Evolutionary conservation across 2,797 vertebrate genomes (phyloP), one percentile per base, ranked within the genome.

Genomic region (Anguilla marmorata): DNA sequence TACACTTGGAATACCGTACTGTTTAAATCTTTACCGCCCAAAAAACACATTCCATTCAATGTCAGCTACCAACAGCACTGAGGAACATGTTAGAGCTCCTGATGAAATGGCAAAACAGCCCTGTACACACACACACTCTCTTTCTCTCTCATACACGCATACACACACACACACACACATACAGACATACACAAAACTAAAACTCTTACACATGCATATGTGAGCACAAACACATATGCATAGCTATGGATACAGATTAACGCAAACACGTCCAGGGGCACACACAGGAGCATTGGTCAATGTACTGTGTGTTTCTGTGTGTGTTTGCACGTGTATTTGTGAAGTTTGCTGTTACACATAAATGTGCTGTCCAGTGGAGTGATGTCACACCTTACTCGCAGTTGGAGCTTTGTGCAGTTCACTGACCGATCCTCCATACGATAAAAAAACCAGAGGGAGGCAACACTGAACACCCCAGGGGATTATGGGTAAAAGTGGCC

Each of bases 21-120:
- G 37, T 89, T 87, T 86, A 84, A 86, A 89, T 86, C 79, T 54
- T 88, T 72, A 83, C 85, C 52, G 19, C 79, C 82, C 80, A 72
- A 89, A 88, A 89, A 89, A 74, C 86, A 85, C 72, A 88, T 87
- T 86, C 84, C 88, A n/a, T 12, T 86, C 79, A 54, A 86, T 19
- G 50, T 85, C 83, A 85, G 83, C 87, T 76, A 76, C 74, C 74
- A 76, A 33, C 74, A 16, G 74, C 24, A 16, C 74, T 12, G 74
- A 76, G 30, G 74, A 76, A 41, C 74, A 76, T 19, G 74, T 76
- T n/a, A 41, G 33, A 72, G 69, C 69, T 76, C 33, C 74, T 19
- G 74, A 76, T 33, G 37, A 37, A 33, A 41, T 16, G 33, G 33
- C 74, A 16, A 16, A 74, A 74, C 30, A 33, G 27, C 30, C 27